Evolutionary conservation across 2,113 vertebrate genomes (phyloP).

Genomic region (Hypomesus transpacificus): DNA sequence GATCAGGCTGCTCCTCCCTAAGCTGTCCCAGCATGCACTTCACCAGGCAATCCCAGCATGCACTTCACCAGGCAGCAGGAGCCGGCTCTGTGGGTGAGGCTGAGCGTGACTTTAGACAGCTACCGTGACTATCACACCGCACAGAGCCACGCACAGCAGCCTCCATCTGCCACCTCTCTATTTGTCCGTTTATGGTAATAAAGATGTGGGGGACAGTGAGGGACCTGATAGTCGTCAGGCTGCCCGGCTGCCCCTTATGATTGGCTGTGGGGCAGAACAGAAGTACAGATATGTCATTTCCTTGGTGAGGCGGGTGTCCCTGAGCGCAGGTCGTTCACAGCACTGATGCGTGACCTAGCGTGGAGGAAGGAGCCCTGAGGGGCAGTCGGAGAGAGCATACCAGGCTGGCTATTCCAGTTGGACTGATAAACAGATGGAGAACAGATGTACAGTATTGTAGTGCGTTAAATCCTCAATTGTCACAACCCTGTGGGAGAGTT

Average conservation of each 20-base stretch:
- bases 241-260: constrained; percentile 22
- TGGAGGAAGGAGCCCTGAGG: neutral
- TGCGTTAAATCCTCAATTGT: too few species aligned
- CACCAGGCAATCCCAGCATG: too few species aligned
- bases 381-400: neutral
- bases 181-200: constrained; percentile 51
- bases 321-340: constrained; percentile 13
- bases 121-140: constrained; percentile 47
- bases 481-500: neutral
- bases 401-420: neutral
- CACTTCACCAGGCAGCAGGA: too few species aligned
- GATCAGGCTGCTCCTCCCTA: too few species aligned
- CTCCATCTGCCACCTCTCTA: constrained; percentile 29
- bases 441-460: too few species aligned
- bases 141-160: constrained; percentile 41
- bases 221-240: constrained; percentile 28
- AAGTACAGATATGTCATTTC: constrained; percentile 33
- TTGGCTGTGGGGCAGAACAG: constrained; percentile 31
- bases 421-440: neutral
- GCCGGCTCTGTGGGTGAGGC: too few species aligned
- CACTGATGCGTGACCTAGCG: constrained; percentile 9
- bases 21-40: constrained; percentile 48
- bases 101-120: constrained; percentile 22
- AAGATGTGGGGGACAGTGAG: constrained; percentile 24
- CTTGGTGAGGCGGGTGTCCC: constrained; percentile 8